Base-by-base conservation (phyloP, 2,797 vertebrate genomes). In the Cheirogaleus major region DNA sequence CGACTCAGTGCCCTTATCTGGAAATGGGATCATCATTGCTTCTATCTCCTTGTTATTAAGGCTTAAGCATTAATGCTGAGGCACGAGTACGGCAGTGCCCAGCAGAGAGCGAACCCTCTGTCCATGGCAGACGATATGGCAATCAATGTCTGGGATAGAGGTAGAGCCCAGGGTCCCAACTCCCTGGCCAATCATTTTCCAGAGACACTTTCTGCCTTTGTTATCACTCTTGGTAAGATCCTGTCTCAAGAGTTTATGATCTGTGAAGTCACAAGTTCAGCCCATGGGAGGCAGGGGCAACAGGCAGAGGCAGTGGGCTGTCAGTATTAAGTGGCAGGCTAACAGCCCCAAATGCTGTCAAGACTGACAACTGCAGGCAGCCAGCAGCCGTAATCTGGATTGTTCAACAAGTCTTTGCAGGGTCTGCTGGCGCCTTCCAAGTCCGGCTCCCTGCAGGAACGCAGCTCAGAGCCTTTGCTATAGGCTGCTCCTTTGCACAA, bases 351-450 rank as follows among this genome's bases (percentile, higher is more conserved):
- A 72, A 48, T 38, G 52, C 78, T 63, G 13, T 89, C 75, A 73
- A 70, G 57, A 72, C 15, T 94, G 81, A 41, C 7, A 78, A 50
- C 52, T 67, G 43, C 90, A 41, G 48, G 52, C 30, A 82, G 82
- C 73, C 43, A 38, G 59, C 45, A 70, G 70, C 72, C 59, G 78
- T 41, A 1, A 38, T 95, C 57, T 67, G 70, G 22, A 72, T 48
- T 5, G 41, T 76, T 94, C 70, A n/a, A 86, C 80, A 4, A 61
- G 65, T 63, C 93, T 92, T 75, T 83, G 45, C 73, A 76, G 69
- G 80, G 83, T 91, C 57, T 96, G 95, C 86, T 18, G 41, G 86
- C 73, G 27, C 94, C 89, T 97, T 86, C 65, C 59, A 41, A 82
- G 41, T 72, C 72, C 70, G 52, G 89, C 52, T 67, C 93, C 65